phyloP scores from a whole-genome alignment of 1,140 invertebrate genomes.

The Agrypnia vestita region DNA sequence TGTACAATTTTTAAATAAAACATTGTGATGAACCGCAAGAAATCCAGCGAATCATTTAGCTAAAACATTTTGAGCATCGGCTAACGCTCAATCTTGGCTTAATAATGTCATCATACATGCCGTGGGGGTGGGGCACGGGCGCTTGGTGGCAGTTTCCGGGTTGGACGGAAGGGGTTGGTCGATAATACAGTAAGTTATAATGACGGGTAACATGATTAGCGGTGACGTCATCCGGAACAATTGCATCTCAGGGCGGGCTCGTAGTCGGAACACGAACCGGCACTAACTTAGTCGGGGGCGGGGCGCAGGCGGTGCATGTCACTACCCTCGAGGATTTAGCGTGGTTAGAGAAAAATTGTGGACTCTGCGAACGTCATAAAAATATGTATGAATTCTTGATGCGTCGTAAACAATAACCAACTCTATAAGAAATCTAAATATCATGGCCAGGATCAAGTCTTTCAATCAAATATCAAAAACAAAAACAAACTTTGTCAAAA shows the following conservation, averaged over 20 bases:
- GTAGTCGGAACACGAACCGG: constrained; percentile 37
- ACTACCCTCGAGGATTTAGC: neutral
- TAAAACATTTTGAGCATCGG: neutral
- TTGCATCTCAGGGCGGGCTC: constrained; percentile 59
- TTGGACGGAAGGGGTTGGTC: constrained; percentile 44
- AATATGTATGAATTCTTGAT: too few relatives aligned
- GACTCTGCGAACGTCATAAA: too few relatives aligned
- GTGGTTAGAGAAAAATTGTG: too few relatives aligned
- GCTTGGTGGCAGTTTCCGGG: constrained; percentile 9
- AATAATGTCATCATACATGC: constrained; percentile 21
- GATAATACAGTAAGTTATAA: constrained; percentile 63
- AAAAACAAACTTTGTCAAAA: too few relatives aligned
- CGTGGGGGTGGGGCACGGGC: neutral
- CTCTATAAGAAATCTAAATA: too few relatives aligned
- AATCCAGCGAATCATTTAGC: too few relatives aligned
- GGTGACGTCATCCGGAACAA: constrained; percentile 64
- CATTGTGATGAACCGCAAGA: too few relatives aligned
- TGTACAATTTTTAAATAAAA: too few relatives aligned
- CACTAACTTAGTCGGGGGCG: constrained; percentile 4
- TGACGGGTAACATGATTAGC: constrained; percentile 64
- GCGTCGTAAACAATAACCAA: too few relatives aligned
- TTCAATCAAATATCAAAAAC: too few relatives aligned
- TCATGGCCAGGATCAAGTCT: too few relatives aligned
- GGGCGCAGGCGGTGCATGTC: neutral
- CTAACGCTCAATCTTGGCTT: constrained; percentile 1